Evolutionary conservation across 2,797 vertebrate genomes (phyloP).

Genomic region (Arvicola amphibius): DNA sequence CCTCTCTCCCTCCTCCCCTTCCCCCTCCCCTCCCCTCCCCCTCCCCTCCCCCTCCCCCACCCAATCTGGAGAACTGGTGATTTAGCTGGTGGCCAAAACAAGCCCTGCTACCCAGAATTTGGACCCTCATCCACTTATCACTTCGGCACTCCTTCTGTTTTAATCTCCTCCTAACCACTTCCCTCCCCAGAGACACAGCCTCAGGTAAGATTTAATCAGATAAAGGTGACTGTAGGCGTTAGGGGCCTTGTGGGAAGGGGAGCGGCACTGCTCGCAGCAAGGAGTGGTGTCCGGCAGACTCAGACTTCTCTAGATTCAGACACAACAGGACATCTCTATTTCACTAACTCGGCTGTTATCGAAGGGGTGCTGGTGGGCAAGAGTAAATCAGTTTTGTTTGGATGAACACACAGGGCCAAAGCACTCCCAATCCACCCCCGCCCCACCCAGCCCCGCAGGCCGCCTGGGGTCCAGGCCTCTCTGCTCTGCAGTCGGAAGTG

Average conservation of each 20-base stretch:
- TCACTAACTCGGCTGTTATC: background rate
- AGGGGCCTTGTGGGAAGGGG: background rate
- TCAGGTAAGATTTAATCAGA: background rate
- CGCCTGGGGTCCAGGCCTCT: background rate
- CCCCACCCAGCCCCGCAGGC: too few relatives aligned
- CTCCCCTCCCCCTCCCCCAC: background rate
- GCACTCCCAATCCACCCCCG: background rate
- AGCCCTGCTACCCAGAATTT: background rate
- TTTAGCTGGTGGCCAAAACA: too few relatives aligned
- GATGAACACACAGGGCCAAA: background rate
- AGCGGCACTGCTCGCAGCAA: background rate
- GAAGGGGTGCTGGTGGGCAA: background rate
- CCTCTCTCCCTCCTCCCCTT: too few relatives aligned
- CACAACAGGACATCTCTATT: rapidly evolving
- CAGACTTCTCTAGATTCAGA: background rate
- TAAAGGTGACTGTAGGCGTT: background rate
- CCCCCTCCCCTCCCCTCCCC: too few relatives aligned
- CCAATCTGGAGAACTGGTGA: background rate
- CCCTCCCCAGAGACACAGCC: background rate
- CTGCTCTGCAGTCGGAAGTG: background rate
- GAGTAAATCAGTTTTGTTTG: background rate
- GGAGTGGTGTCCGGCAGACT: background rate
- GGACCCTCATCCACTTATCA: background rate
- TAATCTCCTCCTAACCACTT: background rate
- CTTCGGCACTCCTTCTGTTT: background rate